phyloP scores from a whole-genome alignment of 2,888 invertebrate genomes.

The Phaonia tiefii region DNA sequence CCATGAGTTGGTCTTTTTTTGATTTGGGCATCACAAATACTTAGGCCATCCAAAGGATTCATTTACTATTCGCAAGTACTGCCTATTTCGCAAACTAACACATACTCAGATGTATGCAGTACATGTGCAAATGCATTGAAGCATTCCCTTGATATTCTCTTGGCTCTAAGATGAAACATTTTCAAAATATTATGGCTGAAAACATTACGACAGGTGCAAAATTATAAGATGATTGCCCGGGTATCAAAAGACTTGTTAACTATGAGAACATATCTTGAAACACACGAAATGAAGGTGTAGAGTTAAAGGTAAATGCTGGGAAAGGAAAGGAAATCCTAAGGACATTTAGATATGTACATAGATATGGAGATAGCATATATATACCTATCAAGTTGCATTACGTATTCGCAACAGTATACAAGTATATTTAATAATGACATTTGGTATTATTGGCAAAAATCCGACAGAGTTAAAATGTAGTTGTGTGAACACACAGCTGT shows the following conservation, averaged over 20 bases:
- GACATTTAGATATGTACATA: too few relatives aligned
- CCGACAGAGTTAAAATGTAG: too few relatives aligned
- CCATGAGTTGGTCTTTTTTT: neutral
- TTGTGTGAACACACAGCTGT: too few relatives aligned
- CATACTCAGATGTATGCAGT: neutral
- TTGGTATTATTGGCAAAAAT: too few relatives aligned
- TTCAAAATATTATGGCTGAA: slow-evolving; percentile 60
- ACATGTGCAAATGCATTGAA: too few relatives aligned
- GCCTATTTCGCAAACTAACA: neutral
- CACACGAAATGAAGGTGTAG: too few relatives aligned
- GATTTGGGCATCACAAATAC: neutral
- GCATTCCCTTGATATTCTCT: neutral
- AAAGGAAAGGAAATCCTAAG: too few relatives aligned
- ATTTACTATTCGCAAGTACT: slow-evolving; percentile 58
- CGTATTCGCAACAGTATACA: too few relatives aligned
- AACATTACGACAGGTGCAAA: slow-evolving; percentile 64
- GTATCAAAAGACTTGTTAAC: slow-evolving; percentile 25
- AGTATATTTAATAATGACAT: too few relatives aligned
- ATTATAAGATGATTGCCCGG: slow-evolving; percentile 62
- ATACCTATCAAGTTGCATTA: too few relatives aligned
- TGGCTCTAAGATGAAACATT: slow-evolving; percentile 40
- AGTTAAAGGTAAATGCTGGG: too few relatives aligned
- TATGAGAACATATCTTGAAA: neutral
- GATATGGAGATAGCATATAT: too few relatives aligned
- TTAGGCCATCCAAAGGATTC: slow-evolving; percentile 33